Base-by-base conservation (phyloP, 2,797 vertebrate species). In the Loris lydekkerianus region DNA sequence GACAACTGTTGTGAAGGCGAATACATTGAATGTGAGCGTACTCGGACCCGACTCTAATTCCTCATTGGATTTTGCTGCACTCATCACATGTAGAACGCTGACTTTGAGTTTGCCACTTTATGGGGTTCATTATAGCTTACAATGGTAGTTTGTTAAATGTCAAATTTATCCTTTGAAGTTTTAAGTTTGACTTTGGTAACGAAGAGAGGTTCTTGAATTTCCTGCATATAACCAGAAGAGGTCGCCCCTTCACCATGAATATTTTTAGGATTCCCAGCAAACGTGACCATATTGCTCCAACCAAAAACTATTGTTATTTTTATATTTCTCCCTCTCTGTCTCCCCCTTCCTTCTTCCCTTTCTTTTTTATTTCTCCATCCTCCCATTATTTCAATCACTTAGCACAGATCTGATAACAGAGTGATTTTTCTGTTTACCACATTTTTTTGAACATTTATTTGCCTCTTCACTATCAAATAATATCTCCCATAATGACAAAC, bases 191-290 rank as follows among this genome's bases (percentile, higher is more conserved):
- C 10, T 70, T 91, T 7, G 11, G 7, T 13, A 27, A 69, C 31
- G 3, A 69, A 70, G n/a, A 20, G 43, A 83, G 37, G 31, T 18
- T 53, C 58, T 49, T 91, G 72, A 20, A 77, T 37, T 93, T 94
- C 91, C 61, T 40, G 0, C 0, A 0, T 13, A 0, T 46, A 31
- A 84, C 86, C 97, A 94, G 61, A 10, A 2, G 97, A 96, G 93
- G 97, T 2, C 95, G 81, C 95, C 65, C 34, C 18, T 84, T 89
- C 65, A 87, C 86, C 21, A 65, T 2, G 49, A 91, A 95, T 97
- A 21, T 60, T 86, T 94, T 87, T 34, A 56, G 7, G 23, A 4
- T 3, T 0, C 0, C 0, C 0, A 0, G 25, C 31, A 25, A 29
- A 43, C 20, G 17, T 2, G 2, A 91, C 67, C 49, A 2, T 5